These are phyloP conservation scores for Crotalus viridis DNA, from an alignment of 2,113 vertebrate genomes.

Conservation along the genomic window DNA sequence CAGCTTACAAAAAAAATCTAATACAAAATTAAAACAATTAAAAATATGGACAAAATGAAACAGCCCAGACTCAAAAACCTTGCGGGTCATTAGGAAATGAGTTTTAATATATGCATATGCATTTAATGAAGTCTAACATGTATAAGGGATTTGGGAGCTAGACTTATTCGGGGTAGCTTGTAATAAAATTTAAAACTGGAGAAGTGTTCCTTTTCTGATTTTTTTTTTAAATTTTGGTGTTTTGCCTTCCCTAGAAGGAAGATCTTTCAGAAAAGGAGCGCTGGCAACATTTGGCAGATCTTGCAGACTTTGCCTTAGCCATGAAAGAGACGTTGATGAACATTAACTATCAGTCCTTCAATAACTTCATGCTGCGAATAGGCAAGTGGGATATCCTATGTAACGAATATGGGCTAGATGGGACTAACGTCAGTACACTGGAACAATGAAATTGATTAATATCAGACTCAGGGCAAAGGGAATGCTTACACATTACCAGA, in stretches of 20 bases:
- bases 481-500: not conserved
- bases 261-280: constrained; percentile 79
- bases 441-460: not conserved
- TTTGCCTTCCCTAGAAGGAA: constrained; percentile 65
- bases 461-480: not conserved
- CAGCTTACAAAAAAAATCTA: not conserved
- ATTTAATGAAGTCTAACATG: not conserved
- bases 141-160: not conserved
- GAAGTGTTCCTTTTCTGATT: not conserved
- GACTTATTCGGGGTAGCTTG: not conserved
- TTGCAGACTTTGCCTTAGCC: constrained; percentile 92
- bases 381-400: constrained; percentile 75
- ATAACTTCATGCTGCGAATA: constrained; percentile 98
- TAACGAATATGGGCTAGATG: not conserved
- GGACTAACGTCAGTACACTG: not conserved
- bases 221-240: not conserved
- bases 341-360: constrained; percentile 98
- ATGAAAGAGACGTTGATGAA: constrained; percentile 95
- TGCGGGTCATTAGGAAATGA: not conserved
- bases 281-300: constrained; percentile 91
- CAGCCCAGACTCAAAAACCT: not conserved
- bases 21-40: not conserved
- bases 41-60: not conserved
- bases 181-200: not conserved
- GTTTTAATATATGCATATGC: not conserved